These are phyloP conservation scores for Synanthedon formicaeformis DNA, from an alignment of 2,888 invertebrate species.

Conservation along the genomic window DNA sequence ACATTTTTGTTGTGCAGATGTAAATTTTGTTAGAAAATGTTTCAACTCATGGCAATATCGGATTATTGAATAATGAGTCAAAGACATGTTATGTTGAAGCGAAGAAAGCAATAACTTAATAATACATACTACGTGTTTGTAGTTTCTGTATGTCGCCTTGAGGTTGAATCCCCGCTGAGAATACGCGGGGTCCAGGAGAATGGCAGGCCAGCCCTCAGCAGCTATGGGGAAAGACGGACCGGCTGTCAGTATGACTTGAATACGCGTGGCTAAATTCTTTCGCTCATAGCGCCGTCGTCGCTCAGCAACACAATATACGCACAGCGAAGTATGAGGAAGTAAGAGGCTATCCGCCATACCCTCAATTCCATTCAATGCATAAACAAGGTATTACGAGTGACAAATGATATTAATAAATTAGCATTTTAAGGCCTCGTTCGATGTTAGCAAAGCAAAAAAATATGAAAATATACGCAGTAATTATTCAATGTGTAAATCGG, in stretches of 20 bases:
- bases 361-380: background rate
- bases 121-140: slow-evolving; percentile 58
- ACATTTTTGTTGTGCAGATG: too few relatives aligned
- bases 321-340: background rate
- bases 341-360: background rate
- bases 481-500: background rate
- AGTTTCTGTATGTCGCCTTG: slow-evolving; percentile 4
- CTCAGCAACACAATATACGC: background rate
- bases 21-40: too few relatives aligned
- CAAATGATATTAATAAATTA: background rate
- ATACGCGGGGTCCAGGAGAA: slow-evolving; percentile 42
- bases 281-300: background rate
- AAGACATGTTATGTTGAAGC: too few relatives aligned
- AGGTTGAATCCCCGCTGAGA: slow-evolving; percentile 30
- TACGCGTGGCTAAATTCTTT: slow-evolving; percentile 5
- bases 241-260: slow-evolving; percentile 18
- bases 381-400: background rate
- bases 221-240: slow-evolving; percentile 43
- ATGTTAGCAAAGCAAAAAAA: background rate
- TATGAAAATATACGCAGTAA: background rate
- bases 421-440: background rate
- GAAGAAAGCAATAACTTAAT: too few relatives aligned
- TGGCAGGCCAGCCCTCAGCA: slow-evolving; percentile 55
- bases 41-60: too few relatives aligned
- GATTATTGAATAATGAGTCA: too few relatives aligned